phyloP scores from a whole-genome alignment of 2,797 vertebrate species.

The Poeciliopsis presidionis region DNA sequence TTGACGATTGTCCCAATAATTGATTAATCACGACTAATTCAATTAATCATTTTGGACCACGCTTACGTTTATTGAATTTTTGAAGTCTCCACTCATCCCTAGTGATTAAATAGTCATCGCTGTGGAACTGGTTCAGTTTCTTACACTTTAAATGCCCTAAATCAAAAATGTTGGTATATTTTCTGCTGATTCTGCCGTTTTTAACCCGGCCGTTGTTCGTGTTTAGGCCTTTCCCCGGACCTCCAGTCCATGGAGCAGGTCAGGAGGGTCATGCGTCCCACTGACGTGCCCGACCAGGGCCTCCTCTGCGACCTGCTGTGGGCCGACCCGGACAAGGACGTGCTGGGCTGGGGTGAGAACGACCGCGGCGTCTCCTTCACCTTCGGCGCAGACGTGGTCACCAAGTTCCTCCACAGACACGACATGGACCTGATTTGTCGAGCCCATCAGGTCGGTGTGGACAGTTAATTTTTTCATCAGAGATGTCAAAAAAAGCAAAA shows the following conservation, averaged over 20 bases:
- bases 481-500: background rate
- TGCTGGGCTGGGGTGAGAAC: constrained; percentile 86
- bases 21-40: too few relatives aligned
- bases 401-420: constrained; percentile 86
- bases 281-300: constrained; percentile 86
- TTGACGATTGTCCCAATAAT: too few relatives aligned
- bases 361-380: constrained; percentile 87
- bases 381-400: constrained; percentile 84
- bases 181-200: background rate
- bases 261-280: constrained; percentile 85
- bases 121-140: background rate
- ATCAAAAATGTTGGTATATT: background rate
- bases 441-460: constrained; percentile 81
- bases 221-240: constrained; percentile 83
- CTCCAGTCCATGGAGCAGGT: constrained; percentile 88
- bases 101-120: background rate
- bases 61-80: background rate
- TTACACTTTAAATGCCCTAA: background rate
- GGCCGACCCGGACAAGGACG: constrained; percentile 86
- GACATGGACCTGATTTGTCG: constrained; percentile 88
- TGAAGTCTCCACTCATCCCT: background rate
- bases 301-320: constrained; percentile 85
- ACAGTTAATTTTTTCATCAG: too few relatives aligned
- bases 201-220: background rate
- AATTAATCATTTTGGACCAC: too few relatives aligned